phyloP scores from a whole-genome alignment of 2,888 invertebrate genomes.

The Drymonia ruficornis region DNA sequence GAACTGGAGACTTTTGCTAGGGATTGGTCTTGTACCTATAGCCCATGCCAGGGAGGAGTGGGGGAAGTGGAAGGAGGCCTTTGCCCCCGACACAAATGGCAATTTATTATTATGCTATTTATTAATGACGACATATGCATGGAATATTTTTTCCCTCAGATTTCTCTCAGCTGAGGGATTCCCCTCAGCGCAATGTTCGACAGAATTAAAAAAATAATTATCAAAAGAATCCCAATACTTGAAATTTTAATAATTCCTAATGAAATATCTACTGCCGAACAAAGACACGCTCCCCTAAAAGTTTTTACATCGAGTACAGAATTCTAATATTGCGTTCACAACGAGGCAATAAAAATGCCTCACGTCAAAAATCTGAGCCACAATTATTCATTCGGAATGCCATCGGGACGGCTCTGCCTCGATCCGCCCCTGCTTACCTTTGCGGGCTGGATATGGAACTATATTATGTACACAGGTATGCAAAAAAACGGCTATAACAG shows the following conservation, averaged over 20 bases:
- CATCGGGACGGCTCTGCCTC: conserved; percentile 50
- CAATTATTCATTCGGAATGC: conserved; percentile 78
- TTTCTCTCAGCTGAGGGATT: too few species aligned
- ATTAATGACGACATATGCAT: too few species aligned
- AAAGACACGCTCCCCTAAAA: conserved; percentile 28
- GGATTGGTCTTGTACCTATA: too few species aligned
- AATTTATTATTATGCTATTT: too few species aligned
- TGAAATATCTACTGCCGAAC: conserved; percentile 1
- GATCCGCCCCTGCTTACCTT: conserved; percentile 30
- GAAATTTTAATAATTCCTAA: neutral
- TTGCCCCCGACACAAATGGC: too few species aligned
- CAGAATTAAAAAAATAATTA: too few species aligned
- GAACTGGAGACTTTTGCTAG: too few species aligned
- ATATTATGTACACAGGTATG: neutral
- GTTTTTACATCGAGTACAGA: conserved; percentile 51
- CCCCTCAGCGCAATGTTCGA: too few species aligned
- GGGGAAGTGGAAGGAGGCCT: too few species aligned
- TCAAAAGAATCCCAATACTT: neutral
- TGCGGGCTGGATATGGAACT: neutral
- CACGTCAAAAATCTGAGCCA: conserved; percentile 70
- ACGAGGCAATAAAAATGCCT: conserved; percentile 77
- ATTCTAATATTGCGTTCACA: conserved; percentile 65
- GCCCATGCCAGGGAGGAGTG: too few species aligned
- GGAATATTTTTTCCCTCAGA: too few species aligned
- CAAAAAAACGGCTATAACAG: neutral